Conservation (phyloP, 2,888 invertebrate species). For the Tholera decimalis region DNA sequence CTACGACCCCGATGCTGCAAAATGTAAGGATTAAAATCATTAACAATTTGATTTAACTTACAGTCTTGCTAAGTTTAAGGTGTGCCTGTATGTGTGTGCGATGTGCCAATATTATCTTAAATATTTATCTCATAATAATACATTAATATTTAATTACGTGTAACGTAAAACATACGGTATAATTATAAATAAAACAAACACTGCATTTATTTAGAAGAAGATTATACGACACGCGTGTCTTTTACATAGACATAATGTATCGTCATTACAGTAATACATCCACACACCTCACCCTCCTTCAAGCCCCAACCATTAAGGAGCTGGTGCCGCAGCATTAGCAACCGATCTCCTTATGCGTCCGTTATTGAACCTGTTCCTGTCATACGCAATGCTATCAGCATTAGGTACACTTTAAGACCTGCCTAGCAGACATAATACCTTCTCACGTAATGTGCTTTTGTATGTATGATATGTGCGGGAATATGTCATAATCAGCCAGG, state of each 20-base stretch:
- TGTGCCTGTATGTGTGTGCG: too few species aligned
- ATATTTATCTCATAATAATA: too few species aligned
- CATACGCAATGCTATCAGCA: constrained; percentile 31
- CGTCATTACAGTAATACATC: too few species aligned
- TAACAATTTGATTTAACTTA: too few species aligned
- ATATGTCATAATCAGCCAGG: neutral
- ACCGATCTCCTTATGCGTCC: constrained; percentile 27
- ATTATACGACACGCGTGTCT: neutral
- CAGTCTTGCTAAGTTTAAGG: too few species aligned
- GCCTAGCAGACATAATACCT: neutral
- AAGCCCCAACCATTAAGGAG: constrained; percentile 20
- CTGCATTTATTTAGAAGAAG: too few species aligned
- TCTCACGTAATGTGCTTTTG: neutral
- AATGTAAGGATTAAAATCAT: too few species aligned
- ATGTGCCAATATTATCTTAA: too few species aligned
- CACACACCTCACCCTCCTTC: constrained; percentile 8
- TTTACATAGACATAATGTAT: neutral
- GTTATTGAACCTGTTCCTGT: constrained; percentile 29
- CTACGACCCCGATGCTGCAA: neutral
- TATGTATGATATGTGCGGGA: neutral
- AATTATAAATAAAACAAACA: too few species aligned
- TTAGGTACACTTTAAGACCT: neutral
- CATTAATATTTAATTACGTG: too few species aligned
- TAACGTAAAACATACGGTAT: too few species aligned
- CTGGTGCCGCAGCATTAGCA: constrained; percentile 37